Conservation (phyloP, 2,113 vertebrate species). For the Elanus axillaris region DNA sequence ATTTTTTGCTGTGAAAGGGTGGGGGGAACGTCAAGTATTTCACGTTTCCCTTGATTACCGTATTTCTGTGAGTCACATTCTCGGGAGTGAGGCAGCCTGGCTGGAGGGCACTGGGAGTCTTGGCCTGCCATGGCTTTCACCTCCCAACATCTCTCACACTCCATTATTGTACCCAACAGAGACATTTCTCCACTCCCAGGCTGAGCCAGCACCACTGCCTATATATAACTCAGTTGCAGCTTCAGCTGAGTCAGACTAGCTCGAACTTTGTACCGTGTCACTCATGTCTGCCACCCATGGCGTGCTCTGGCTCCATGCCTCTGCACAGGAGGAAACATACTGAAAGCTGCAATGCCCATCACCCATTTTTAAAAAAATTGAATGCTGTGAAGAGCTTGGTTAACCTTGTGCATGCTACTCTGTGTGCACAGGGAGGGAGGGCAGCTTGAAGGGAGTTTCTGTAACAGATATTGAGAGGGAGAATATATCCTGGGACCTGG, state of each 20-base stretch:
- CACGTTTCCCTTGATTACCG: not conserved
- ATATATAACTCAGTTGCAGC: not conserved
- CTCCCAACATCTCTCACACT: not conserved
- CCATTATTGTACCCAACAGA: not conserved
- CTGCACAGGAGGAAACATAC: not conserved
- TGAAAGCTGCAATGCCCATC: not conserved
- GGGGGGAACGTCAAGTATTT: not conserved
- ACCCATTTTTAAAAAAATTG: not conserved
- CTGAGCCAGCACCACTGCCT: not conserved
- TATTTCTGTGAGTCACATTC: not conserved
- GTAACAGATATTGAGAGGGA: rapidly evolving
- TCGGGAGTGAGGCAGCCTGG: rapidly evolving
- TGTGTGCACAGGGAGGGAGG: not conserved
- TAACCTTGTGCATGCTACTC: not conserved
- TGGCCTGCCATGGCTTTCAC: not conserved
- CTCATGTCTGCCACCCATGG: not conserved
- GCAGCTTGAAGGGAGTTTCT: rapidly evolving
- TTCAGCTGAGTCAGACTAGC: not conserved
- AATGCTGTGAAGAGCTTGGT: not conserved
- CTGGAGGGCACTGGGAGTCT: not conserved
- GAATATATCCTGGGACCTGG: not conserved
- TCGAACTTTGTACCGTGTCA: rapidly evolving
- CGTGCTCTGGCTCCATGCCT: rapidly evolving
- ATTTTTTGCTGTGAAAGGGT: not conserved
- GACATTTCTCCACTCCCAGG: rapidly evolving